Evolutionary conservation across 2,113 vertebrate species (phyloP), one percentile per base, ranked within the genome.

Genomic region (Mustela lutreola): DNA sequence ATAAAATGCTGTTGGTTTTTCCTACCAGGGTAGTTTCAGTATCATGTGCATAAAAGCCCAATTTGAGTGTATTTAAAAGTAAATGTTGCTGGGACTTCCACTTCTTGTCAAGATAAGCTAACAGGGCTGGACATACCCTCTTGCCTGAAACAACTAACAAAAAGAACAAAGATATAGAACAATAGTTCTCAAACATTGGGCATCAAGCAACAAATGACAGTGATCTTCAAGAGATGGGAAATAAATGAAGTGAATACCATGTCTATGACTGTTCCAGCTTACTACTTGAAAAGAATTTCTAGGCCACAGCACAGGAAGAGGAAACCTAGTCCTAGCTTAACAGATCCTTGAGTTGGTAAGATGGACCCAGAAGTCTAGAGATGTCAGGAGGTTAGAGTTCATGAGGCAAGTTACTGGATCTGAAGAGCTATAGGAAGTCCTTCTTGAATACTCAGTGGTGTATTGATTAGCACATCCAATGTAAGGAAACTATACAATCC

Each of bases 1-100:
- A 76, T 45, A 67, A 78, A 75, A 78, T 65, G 7, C 82, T 73
- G 28, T 56, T 82, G 21, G 78, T 67, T 81, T 76, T 3, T 26
- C 65, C 58, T 82, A 15, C 11, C 53, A 93, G 48, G 12, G 18
- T 9, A 96, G 45, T 88, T 83, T 88, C 28, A 83, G 45, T 67
- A 63, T 50, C 14, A 70, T 60, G 14, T 71, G 16, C 62, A 1
- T 85, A 45, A 33, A 89, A 70, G 19, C 3, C 62, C 70, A 81
- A 70, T 82, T 60, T 93, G 45, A 83, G 83, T 39, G 6, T 53
- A 63, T 33, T 65, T 87, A 48, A 95, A 96, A 67, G 76, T 70
- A 89, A 93, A 89, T 76, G 16, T 58, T 70, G 26, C 19, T 76
- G 28, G 31, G 24, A 84, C 31, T 84, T 78, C 50, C 4, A 60